Evolutionary conservation across 1,140 invertebrate species (phyloP).

Genomic region (Neuroterus valhalla): DNA sequence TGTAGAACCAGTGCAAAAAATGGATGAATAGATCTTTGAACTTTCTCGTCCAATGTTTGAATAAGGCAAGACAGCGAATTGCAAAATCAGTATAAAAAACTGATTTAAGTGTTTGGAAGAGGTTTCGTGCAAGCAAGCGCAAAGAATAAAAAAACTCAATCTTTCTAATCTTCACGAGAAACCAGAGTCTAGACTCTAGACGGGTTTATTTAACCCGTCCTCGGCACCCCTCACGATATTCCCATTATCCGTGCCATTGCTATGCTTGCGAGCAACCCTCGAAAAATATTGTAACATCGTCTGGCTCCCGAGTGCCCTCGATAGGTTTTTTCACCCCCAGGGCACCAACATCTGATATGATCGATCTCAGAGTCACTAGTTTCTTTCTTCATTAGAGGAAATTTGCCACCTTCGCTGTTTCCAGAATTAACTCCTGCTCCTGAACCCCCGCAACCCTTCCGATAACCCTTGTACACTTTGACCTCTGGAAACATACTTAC

Average conservation of each 20-base stretch:
- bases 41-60: background rate
- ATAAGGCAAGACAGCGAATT: background rate
- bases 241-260: constrained; percentile 26
- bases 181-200: constrained; percentile 12
- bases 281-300: constrained; percentile 3
- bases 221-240: constrained; percentile 14
- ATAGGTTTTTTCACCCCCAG: background rate
- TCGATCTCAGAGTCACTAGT: background rate
- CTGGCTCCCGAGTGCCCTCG: background rate
- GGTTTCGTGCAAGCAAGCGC: background rate
- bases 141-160: constrained; percentile 13
- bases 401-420: background rate
- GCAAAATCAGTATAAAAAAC: background rate
- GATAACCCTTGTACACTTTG: too few relatives aligned
- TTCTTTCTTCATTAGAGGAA: background rate
- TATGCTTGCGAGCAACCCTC: background rate
- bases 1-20: too few relatives aligned
- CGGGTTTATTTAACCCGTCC: constrained; percentile 25
- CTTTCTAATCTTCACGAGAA: constrained; percentile 8
- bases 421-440: too few relatives aligned
- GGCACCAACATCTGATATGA: background rate
- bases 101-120: background rate
- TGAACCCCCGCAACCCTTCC: too few relatives aligned
- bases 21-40: too few relatives aligned
- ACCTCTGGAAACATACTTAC: too few relatives aligned